These are phyloP conservation scores for Noctua pronuba DNA, from an alignment of 2,888 invertebrate species.

Conservation along the genomic window DNA sequence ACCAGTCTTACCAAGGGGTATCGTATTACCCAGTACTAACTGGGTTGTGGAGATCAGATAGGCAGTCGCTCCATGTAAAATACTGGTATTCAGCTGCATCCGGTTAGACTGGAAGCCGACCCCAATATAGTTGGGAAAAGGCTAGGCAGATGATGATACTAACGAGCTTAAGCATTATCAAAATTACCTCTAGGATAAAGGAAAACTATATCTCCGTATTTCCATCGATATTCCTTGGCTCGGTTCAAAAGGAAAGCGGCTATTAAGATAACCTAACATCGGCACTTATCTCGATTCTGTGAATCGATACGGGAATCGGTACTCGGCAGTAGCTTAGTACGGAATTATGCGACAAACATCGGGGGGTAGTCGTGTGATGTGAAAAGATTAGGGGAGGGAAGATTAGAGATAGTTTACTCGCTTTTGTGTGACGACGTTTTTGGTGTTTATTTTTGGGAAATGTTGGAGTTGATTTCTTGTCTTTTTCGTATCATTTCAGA, in stretches of 20 bases:
- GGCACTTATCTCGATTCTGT: conserved; percentile 49
- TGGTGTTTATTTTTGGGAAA: conserved; percentile 6
- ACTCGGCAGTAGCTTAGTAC: conserved; percentile 60
- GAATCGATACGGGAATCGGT: conserved; percentile 47
- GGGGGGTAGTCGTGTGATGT: conserved; percentile 42
- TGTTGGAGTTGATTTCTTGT: not conserved
- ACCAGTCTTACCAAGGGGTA: no score
- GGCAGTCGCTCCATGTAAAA: no score
- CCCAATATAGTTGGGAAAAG: no score
- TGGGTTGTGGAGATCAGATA: no score
- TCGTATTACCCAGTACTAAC: no score
- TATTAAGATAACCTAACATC: conserved; percentile 56
- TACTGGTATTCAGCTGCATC: no score
- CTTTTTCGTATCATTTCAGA: not conserved
- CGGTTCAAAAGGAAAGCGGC: conserved; percentile 25
- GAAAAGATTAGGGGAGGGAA: conserved; percentile 28
- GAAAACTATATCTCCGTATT: conserved; percentile 32
- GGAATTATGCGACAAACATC: conserved; percentile 65
- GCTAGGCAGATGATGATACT: no score
- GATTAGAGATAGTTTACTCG: conserved; percentile 32
- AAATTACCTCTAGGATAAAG: conserved; percentile 1
- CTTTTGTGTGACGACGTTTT: conserved; percentile 4
- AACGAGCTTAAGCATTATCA: conserved; percentile 17
- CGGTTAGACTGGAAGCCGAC: no score
- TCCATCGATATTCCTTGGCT: conserved; percentile 32